Evolutionary conservation across 2,797 vertebrate species (phyloP), one percentile per base, ranked within the genome.

Genomic region (Melanotaenia boesemani): DNA sequence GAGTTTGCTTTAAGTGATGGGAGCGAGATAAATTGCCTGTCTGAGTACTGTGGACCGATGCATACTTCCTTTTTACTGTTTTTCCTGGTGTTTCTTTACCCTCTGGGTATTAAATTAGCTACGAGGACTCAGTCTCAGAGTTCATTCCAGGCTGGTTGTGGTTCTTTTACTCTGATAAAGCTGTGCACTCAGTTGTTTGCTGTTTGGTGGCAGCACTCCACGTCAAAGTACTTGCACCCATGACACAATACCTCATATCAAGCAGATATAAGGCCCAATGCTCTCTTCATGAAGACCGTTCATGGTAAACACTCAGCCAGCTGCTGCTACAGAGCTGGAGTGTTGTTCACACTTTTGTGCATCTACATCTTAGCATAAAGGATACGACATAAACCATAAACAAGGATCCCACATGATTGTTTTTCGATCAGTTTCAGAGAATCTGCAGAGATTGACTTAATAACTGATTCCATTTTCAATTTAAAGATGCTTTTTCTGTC

Each of bases 241-340:
- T 79, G 80, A 80, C 74, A 80, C 74, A 73, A 41, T 76, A 72
- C 79, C 76, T 79, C 67, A 16, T 79, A 72, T 85, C 56, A 81
- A 79, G 74, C 20, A 5, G 68, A 77, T 67, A 41, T 55, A 67
- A 82, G 80, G 67, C 39, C 57, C 41, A 34, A 24, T 10, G 2
- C 26, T 37, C 41, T 70, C 54, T 64, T 13, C 58, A 54, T 65
- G 22, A 36, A 30, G 75, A 71, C 65, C 72, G 55, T 78, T 67
- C 28, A 13, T 62, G 32, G 56, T 61, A 55, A 34, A 67, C 70
- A 22, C 76, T 72, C 67, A 56, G 46, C 74, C 82, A 86, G 76
- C 79, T 84, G 82, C 86, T 75, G 76, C 75, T 5, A 48, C 70
- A 41, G 34, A 61, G 54, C 63, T 72, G 75, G 52, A 6, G 58